These are phyloP conservation scores for Falco biarmicus DNA, from an alignment of 2,797 vertebrate genomes.

Conservation along the genomic window DNA sequence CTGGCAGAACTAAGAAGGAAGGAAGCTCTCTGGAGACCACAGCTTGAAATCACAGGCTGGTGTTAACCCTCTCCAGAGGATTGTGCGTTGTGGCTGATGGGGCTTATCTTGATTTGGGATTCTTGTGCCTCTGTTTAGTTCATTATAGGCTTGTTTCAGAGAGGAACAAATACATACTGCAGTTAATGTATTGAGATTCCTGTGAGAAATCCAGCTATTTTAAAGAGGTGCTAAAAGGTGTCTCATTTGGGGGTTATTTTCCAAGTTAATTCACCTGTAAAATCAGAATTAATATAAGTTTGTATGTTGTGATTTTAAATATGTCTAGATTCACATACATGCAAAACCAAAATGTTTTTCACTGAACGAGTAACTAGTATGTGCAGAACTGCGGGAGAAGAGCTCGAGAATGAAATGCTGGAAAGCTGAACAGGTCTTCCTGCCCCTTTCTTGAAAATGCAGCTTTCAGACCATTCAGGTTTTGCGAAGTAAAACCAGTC, in stretches of 20 bases:
- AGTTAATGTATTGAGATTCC: not conserved
- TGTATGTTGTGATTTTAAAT: not conserved
- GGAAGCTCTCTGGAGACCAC: not conserved
- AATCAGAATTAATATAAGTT: not conserved
- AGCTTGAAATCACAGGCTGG: not conserved
- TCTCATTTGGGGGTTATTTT: not conserved
- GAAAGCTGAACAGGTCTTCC: not conserved
- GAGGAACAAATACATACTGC: not conserved
- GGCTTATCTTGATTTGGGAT: not conserved
- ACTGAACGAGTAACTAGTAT: not conserved
- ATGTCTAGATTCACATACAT: rapidly evolving
- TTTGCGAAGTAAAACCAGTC: not conserved
- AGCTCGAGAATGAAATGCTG: not conserved
- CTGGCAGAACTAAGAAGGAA: not conserved
- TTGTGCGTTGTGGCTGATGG: not conserved
- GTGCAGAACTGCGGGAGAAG: not conserved
- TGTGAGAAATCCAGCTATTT: not conserved
- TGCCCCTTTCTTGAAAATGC: not conserved
- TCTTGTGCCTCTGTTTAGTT: not conserved
- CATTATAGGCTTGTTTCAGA: not conserved
- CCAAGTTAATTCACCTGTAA: not conserved
- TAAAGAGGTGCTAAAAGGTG: not conserved
- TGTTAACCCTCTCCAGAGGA: not conserved
- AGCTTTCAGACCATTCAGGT: not conserved
- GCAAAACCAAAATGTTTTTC: not conserved